Base-by-base conservation (phyloP, 1,140 invertebrate genomes). In the Drosophila teissieri region DNA sequence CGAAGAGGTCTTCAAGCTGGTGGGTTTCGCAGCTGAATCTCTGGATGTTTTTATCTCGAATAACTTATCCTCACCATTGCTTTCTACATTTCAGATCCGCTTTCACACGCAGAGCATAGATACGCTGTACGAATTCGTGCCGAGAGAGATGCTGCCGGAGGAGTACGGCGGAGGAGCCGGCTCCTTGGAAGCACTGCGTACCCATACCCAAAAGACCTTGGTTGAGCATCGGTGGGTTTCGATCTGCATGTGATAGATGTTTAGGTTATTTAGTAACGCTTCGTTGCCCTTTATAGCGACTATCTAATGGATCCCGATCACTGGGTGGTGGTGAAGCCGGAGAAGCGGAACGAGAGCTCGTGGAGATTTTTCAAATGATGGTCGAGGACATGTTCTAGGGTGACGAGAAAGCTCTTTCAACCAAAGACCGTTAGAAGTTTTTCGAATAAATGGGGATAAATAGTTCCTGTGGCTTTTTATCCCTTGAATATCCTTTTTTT, bases 101-200 rank as follows among this genome's bases (percentile, higher is more conserved):
- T 95, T 95, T 88, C 95, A 95, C 84, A 92, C 93, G 37, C 93
- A 93, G 4, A 94, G 93, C 70, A 94, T 94, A 6, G 93, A 93
- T 2, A 94, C 94, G 0, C 77, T 96, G 0, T 94, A 94, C 72
- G 93, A 94, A 37, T 94, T 93, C 76, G 92, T 96, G 36, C 94
- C 95, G 0, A 93, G 92, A 68, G 93, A 94, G 4, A 81, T 95
- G n/a, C 82, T 96, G 31, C 95, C 95, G 0, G 92, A 93, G 14
- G 95, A 96, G 80, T 95, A 95, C 57, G 95, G 95, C 8, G 95
- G 95, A 5, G 92, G 93, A 19, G 93, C 93, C 2, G 95, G 95
- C 11, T 81, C 92, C 0, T 86, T 94, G n/a, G 92, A 93, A 5
- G 91, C 93, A 46, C 92, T 95, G 39, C 95, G 95, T 75, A 78